A percentile compares a stretch with the other conserved stretches of the same genome.
Conservation (phyloP, 2,888 invertebrate species). For the Brachypalpus laphriformis region DNA sequence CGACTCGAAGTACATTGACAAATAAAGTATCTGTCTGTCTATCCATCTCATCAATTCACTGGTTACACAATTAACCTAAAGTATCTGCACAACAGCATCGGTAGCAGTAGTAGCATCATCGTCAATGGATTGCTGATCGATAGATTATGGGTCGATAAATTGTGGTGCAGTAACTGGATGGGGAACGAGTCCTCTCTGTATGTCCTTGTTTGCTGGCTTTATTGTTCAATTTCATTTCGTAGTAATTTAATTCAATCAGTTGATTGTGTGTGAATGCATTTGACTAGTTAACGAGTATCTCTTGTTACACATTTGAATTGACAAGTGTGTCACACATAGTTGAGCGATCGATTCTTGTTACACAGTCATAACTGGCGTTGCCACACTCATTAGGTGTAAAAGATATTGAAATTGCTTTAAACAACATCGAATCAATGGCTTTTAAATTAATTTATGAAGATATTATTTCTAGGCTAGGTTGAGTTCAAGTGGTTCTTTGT, state of each 20-base stretch:
- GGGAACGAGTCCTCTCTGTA: neutral
- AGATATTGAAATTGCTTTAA: neutral
- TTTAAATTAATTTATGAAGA: neutral
- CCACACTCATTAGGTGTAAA: constrained; percentile 34
- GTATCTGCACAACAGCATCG: constrained; percentile 62
- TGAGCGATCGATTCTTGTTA: constrained; percentile 10
- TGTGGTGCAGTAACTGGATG: constrained; percentile 35
- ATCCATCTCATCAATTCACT: constrained; percentile 69
- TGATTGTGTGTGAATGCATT: constrained; percentile 35
- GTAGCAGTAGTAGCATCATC: constrained; percentile 27
- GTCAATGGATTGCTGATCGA: constrained; percentile 61
- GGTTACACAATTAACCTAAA: constrained; percentile 65
- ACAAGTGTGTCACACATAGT: constrained; percentile 18
- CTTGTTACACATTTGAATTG: constrained; percentile 38
- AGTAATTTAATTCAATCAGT: constrained; percentile 57
- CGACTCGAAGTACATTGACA: constrained; percentile 52
- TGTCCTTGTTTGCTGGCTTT: constrained; percentile 40
- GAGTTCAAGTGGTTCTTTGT: no score
- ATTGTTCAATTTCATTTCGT: constrained; percentile 58
- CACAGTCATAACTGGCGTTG: neutral
- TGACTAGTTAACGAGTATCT: constrained; percentile 42
- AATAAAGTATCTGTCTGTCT: constrained; percentile 65
- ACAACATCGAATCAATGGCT: neutral
- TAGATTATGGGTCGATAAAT: constrained; percentile 61
- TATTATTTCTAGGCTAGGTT: neutral